Conservation (phyloP, 1,140 invertebrate species). For the Scylla paramamosain region DNA sequence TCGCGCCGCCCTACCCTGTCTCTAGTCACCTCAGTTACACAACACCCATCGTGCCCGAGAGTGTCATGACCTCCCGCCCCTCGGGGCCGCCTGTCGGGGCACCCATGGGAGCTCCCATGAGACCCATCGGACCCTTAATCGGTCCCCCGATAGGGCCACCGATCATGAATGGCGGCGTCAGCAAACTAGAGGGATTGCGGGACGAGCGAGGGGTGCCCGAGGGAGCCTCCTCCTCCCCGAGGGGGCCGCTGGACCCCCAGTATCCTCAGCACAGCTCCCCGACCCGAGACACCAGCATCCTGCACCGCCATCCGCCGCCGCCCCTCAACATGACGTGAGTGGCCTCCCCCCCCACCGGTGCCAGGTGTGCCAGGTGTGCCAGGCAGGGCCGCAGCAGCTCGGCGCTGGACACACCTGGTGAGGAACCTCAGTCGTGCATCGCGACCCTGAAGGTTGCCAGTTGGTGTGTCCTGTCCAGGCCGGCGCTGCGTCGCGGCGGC, state of each 20-base stretch:
- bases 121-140: conserved; percentile 51
- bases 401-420: neutral
- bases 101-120: conserved; percentile 52
- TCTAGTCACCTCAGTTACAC: conserved; percentile 77
- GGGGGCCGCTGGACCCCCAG: conserved; percentile 73
- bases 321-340: conserved; percentile 72
- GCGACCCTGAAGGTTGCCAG: neutral
- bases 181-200: conserved; percentile 69
- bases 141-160: conserved; percentile 60
- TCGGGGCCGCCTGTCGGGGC: conserved; percentile 43
- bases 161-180: conserved; percentile 69
- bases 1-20: conserved; percentile 51
- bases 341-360: conserved; percentile 27
- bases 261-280: conserved; percentile 71
- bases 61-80: conserved; percentile 40
- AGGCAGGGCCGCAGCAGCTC: neutral
- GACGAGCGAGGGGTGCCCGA: conserved; percentile 75
- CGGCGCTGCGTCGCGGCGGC: neutral
- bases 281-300: conserved; percentile 49
- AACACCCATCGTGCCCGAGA: conserved; percentile 76
- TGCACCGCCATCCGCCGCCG: conserved; percentile 63
- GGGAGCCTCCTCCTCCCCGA: conserved; percentile 76
- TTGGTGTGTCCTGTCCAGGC: neutral
- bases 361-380: conserved; percentile 36
- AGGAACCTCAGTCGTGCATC: neutral